Evolutionary conservation across 2,797 vertebrate genomes (phyloP).

Genomic region (Adelosebastes latens): DNA sequence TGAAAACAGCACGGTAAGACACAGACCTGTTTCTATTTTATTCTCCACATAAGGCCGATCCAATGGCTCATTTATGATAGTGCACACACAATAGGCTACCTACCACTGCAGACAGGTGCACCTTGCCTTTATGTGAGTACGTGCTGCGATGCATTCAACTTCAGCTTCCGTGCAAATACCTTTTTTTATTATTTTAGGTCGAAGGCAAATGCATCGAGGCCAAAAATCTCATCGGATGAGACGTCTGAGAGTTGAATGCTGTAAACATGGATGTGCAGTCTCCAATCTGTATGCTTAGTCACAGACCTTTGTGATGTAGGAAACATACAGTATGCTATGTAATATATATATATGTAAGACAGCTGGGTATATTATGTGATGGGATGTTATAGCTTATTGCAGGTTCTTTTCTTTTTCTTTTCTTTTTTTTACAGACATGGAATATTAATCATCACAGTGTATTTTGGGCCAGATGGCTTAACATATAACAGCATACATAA

Average conservation of each 20-base stretch:
- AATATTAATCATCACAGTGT: constrained; percentile 47
- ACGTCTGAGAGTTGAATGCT: constrained; percentile 35
- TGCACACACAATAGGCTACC: constrained; percentile 71
- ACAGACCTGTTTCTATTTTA: constrained; percentile 8
- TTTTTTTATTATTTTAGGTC: constrained; percentile 45
- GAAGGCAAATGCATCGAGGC: constrained; percentile 51
- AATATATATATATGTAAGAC: constrained; percentile 1
- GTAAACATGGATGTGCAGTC: constrained; percentile 60
- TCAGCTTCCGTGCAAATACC: constrained; percentile 40
- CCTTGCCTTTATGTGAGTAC: constrained; percentile 71
- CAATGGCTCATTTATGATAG: constrained; percentile 50
- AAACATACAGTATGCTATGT: constrained; percentile 34
- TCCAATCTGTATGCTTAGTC: constrained; percentile 66
- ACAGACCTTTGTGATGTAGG: constrained; percentile 64
- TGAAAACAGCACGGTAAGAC: constrained; percentile 80
- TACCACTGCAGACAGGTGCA: constrained; percentile 81
- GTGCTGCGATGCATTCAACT: constrained; percentile 72
- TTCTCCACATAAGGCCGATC: constrained; percentile 16
- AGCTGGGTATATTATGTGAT: constrained; percentile 20
- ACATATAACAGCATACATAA: constrained; percentile 37
- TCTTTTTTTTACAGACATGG: constrained; percentile 16
- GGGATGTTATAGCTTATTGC: constrained; percentile 1
- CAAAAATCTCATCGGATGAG: constrained; percentile 42
- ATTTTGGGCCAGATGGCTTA: constrained; percentile 43
- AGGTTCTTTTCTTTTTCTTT: background rate